A percentile compares a stretch with the other conserved stretches of the same genome.
Evolutionary conservation across 2,113 vertebrate species (phyloP).

Genomic region (Halichoeres trimaculatus): DNA sequence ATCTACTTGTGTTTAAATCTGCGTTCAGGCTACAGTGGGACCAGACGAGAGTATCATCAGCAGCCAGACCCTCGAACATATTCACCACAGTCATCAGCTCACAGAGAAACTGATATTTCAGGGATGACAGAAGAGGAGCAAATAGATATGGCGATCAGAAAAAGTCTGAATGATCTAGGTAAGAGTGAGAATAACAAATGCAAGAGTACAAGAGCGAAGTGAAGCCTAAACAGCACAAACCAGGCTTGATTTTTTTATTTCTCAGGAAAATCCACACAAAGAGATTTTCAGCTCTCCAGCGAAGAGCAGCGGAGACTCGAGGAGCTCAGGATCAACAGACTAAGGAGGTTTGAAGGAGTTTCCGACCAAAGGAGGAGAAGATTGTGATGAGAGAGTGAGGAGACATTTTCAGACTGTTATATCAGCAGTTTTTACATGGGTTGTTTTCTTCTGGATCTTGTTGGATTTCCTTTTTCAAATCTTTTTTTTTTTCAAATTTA

Average conservation of each 20-base stretch:
- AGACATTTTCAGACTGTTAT: too few relatives aligned
- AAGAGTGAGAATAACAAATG: slow-evolving; percentile 34
- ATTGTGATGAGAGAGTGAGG: too few relatives aligned
- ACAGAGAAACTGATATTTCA: too few relatives aligned
- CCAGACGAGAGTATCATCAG: too few relatives aligned
- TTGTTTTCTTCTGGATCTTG: too few relatives aligned
- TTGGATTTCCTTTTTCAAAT: too few relatives aligned
- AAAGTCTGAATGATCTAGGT: slow-evolving; percentile 86
- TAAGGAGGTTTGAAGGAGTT: slow-evolving; percentile 54
- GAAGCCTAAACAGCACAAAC: too few relatives aligned
- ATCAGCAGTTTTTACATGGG: too few relatives aligned
- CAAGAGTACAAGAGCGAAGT: too few relatives aligned
- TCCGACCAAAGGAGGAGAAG: not conserved
- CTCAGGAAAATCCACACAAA: slow-evolving; percentile 25
- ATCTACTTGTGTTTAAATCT: not conserved
- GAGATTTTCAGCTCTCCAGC: not conserved
- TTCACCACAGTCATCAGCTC: too few relatives aligned
- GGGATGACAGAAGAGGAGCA: slow-evolving; percentile 85
- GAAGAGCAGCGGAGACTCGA: slow-evolving; percentile 23
- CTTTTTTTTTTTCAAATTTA: too few relatives aligned
- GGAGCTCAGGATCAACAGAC: slow-evolving; percentile 54
- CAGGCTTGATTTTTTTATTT: not conserved
- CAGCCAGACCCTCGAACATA: too few relatives aligned
- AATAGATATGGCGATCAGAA: slow-evolving; percentile 84
- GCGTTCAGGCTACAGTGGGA: slow-evolving; percentile 53